Conservation (phyloP, 2,888 invertebrate genomes). For the Lepidocyrtinus sp. region DNA sequence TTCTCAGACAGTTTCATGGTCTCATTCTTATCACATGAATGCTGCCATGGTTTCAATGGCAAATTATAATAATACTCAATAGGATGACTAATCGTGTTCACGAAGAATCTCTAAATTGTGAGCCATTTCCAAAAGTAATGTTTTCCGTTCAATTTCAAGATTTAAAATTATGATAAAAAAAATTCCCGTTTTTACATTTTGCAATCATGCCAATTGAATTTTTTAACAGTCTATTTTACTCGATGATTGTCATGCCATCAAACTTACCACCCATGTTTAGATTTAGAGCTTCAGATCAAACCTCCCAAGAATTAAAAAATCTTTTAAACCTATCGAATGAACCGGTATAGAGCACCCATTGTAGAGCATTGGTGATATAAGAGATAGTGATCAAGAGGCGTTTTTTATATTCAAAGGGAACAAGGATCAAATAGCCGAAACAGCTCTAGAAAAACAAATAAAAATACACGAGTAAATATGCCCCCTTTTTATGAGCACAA, state of each 20-base stretch:
- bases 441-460: conserved; percentile 42
- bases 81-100: conserved; percentile 39
- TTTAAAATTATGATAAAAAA: too few relatives aligned
- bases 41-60: too few relatives aligned
- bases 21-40: background rate
- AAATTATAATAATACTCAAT: background rate
- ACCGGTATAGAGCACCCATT: too few relatives aligned
- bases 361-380: too few relatives aligned
- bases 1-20: conserved; percentile 60
- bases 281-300: background rate
- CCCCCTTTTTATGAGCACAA: conserved; percentile 23
- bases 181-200: too few relatives aligned
- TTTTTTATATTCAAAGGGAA: background rate
- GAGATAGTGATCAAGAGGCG: conserved; percentile 4
- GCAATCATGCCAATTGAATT: too few relatives aligned
- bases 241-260: background rate
- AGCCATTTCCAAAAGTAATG: background rate
- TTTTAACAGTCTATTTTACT: too few relatives aligned
- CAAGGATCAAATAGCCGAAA: conserved; percentile 32
- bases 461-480: conserved; percentile 23
- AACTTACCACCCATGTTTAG: background rate
- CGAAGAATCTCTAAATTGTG: conserved; percentile 2
- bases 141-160: too few relatives aligned
- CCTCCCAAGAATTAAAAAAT: background rate
- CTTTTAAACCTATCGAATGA: too few relatives aligned